Percentiles rank a stretch among this genome's conserved stretches.
These are phyloP conservation scores for Odontamblyopus lacepedii DNA, from an alignment of 2,797 vertebrate species.

Conservation along the genomic window DNA sequence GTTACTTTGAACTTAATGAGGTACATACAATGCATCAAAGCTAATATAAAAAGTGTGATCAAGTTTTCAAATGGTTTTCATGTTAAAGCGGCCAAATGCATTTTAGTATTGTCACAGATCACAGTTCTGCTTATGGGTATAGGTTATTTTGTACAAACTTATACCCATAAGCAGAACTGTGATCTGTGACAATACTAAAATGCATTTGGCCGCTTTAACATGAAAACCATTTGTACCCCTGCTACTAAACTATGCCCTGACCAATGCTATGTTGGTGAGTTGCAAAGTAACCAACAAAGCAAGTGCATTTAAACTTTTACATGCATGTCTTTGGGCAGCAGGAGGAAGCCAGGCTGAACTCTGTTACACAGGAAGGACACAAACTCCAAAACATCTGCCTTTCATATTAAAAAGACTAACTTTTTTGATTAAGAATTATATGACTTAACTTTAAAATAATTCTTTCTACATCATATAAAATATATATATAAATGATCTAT, in stretches of 20 bases:
- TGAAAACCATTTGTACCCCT: background rate
- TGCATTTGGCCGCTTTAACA: background rate
- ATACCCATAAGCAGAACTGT: too few relatives aligned
- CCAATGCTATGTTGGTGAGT: too few relatives aligned
- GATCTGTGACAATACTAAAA: background rate
- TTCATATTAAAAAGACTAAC: background rate
- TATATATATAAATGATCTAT: background rate
- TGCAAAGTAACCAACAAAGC: too few relatives aligned
- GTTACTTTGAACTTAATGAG: too few relatives aligned
- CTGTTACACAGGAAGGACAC: background rate
- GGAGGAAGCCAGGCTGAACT: background rate
- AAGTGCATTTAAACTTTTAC: conserved; percentile 8
- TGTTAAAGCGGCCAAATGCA: background rate
- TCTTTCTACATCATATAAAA: background rate
- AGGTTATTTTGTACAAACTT: background rate
- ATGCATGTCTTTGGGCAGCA: background rate
- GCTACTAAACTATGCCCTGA: background rate
- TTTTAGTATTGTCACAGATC: background rate
- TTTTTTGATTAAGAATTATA: background rate
- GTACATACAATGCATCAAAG: too few relatives aligned
- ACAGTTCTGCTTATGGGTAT: too few relatives aligned
- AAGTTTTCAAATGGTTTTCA: background rate
- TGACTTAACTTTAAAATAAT: background rate
- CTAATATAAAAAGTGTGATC: too few relatives aligned
- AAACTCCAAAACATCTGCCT: background rate